Evolutionary conservation across 2,113 vertebrate species (phyloP), one percentile per base, ranked within the genome.

Genomic region (Grallaria varia): DNA sequence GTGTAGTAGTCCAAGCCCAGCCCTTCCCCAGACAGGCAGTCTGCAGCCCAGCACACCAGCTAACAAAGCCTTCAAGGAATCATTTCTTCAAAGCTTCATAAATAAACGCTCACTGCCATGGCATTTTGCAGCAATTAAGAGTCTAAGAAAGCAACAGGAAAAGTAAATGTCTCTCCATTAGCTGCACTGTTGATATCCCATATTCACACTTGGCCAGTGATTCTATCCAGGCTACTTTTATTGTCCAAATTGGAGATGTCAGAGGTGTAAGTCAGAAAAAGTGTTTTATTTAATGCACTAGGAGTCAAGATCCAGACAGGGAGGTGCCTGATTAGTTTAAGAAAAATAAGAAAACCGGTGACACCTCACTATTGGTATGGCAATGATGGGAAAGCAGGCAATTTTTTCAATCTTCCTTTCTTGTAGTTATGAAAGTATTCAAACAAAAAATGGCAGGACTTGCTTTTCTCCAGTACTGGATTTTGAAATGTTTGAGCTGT

Each of bases 41-140:
- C 37, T 71, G 24, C 45, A 49, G 47, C 22, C 67, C 28, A 8
- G 12, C n/a, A 22, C 50, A 22, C 15, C 58, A 75, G 18, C 13
- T 15, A 30, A 33, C 24, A 39, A 50, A 31, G 56, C 44, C 31
- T 76, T 56, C 56, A 35, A 31, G 37, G 14, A 33, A 69, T 9
- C 30, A 7, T 56, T 58, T 44, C n/a, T 40, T 52, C n/a, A 56
- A 47, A 81, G 37, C 15, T 76, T 64, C 28, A 33, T 25, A 47
- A 76, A 64, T 3, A 40, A 71, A 44, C 0, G 1, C 42, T 50
- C 33, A 8, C 10, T 45, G 24, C 60, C 2, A 1, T 18, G 35
- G 27, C 35, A 12, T 49, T 73, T 6, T 33, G 25, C n/a, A 55
- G 52, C 31, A 18, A 74, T 19, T 23, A 22, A 23, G 53, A 67